These are phyloP conservation scores for Bellardia bayeri DNA, from an alignment of 2,888 invertebrate species.

Conservation along the genomic window DNA sequence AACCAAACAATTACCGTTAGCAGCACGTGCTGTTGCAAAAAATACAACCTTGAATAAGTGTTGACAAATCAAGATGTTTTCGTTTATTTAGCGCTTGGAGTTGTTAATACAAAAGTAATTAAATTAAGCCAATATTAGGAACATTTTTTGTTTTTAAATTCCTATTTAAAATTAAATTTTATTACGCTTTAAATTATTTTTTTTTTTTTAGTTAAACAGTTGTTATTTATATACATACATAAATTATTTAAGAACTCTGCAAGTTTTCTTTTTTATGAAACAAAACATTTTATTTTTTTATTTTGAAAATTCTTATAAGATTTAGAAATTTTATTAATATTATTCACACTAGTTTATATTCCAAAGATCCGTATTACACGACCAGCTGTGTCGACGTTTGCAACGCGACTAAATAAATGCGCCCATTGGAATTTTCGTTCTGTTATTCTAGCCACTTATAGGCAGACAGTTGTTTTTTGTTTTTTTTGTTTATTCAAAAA, in stretches of 20 bases:
- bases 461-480: neutral
- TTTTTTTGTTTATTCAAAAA: constrained; percentile 42
- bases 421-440: constrained; percentile 65
- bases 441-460: constrained; percentile 37
- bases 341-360: neutral
- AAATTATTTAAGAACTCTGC: neutral
- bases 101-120: neutral
- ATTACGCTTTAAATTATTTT: neutral
- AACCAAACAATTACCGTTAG: constrained; percentile 40
- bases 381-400: constrained; percentile 72
- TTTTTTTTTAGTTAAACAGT: constrained; percentile 2
- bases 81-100: neutral
- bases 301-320: constrained; percentile 29
- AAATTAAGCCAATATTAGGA: neutral
- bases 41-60: constrained; percentile 47
- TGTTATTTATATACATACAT: neutral
- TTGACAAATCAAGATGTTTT: constrained; percentile 15
- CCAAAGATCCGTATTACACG: constrained; percentile 42
- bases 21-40: constrained; percentile 46
- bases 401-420: constrained; percentile 72
- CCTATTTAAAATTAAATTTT: neutral
- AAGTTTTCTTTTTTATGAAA: neutral
- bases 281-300: constrained; percentile 11
- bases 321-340: neutral
- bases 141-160: neutral